Conservation (phyloP, 2,888 invertebrate species). For the Phalera bucephala region DNA sequence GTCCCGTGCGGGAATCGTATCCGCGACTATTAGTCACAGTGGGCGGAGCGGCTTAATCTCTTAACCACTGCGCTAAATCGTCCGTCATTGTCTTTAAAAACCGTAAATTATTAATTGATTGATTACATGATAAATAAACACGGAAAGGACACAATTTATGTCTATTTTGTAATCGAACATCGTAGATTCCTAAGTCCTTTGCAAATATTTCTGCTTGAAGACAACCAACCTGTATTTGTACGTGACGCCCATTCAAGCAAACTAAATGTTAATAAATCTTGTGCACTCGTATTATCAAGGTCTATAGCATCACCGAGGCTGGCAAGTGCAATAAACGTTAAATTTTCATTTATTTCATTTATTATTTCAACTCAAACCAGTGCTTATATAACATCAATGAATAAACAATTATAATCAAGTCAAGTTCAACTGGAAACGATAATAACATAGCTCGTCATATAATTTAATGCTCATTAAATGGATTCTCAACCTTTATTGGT, state of each 20-base stretch:
- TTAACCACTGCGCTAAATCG: too few relatives aligned
- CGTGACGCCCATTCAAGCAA: conserved; percentile 21
- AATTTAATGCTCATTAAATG: conserved; percentile 67
- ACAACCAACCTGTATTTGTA: conserved; percentile 12
- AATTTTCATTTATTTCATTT: conserved; percentile 5
- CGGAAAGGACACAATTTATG: too few relatives aligned
- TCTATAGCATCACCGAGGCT: conserved; percentile 6
- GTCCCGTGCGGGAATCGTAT: too few relatives aligned
- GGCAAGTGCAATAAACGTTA: background rate
- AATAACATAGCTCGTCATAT: conserved; percentile 57
- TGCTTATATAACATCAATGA: conserved; percentile 17
- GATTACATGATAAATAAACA: too few relatives aligned
- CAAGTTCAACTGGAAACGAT: conserved; percentile 66
- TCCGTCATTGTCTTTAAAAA: too few relatives aligned
- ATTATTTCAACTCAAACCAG: conserved; percentile 8
- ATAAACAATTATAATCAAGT: conserved; percentile 46
- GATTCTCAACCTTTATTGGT: conserved; percentile 46
- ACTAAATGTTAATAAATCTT: conserved; percentile 15
- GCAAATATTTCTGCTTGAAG: conserved; percentile 15
- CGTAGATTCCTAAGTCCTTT: conserved; percentile 2
- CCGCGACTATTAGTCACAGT: too few relatives aligned
- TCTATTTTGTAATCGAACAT: too few relatives aligned
- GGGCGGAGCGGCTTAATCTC: too few relatives aligned
- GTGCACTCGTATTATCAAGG: conserved; percentile 11
- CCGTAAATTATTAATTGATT: too few relatives aligned